Base-by-base conservation (phyloP, 2,888 invertebrate species). In the Dryobota labecula region DNA sequence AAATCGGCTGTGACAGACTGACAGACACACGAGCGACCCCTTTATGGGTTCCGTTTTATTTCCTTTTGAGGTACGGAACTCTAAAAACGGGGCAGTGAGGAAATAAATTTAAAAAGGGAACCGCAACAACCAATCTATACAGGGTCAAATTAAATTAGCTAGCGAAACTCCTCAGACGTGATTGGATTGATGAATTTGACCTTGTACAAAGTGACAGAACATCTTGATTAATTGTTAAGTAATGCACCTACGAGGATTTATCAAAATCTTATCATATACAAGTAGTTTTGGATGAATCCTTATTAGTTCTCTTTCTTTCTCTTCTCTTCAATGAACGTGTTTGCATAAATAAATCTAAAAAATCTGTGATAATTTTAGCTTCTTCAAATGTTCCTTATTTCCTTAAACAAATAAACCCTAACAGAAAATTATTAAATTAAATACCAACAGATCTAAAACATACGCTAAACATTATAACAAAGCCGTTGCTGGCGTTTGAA, bases 401-500 rank as follows among this genome's bases (percentile, higher is more conserved):
- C 0, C 3, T 41, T 24, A 18, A 20, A 49, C n/a, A 67, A 65
- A 49, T 43, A 62, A 68, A 41, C 41, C 38, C 13, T 20, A 41
- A 68, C 33, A 58, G 27, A 33, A 45, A 38, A 60, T 47, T 27
- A 69, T 80, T 68, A 30, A 64, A 81, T 56, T 56, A 66, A 77
- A 80, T 53, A 73, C 18, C 30, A 73, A 58, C 43, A 63, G 13
- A 66, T 51, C 30, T n/a, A 53, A 73, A 70, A 73, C 36, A 24
- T 74, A 67, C 24, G 49, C 63, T 70, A 61, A 71, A 66, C 54
- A 47, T 33, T 24, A 63, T 70, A 72, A 62, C 75, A 58, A 58
- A 70, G 53, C 70, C 30, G 30, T 45, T 30, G 43, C 20, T 68
- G 47, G 47, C 58, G 70, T 58, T 71, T 68, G 56, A 71, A 82